These are phyloP conservation scores for Lytechinus pictus DNA, from an alignment of 35 echinoderm and acorn worm species.

Conservation along the genomic window DNA sequence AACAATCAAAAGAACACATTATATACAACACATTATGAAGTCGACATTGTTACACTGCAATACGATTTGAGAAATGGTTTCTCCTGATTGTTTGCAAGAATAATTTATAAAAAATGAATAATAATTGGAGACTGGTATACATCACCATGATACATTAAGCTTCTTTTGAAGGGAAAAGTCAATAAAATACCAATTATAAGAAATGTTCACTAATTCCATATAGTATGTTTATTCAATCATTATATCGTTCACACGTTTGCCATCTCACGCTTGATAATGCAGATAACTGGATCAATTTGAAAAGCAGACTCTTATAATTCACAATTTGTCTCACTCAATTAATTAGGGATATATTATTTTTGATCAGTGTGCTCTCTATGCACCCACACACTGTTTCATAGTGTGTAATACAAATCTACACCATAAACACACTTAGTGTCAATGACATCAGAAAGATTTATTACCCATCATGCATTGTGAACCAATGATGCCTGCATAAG, in stretches of 20 bases:
- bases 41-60: too few species aligned
- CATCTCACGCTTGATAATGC: not conserved
- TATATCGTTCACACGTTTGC: not conserved
- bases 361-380: not conserved
- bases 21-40: too few species aligned
- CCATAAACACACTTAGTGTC: not conserved
- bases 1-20: too few species aligned
- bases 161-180: too few species aligned
- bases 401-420: not conserved
- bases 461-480: too few species aligned
- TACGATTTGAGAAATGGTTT: too few species aligned
- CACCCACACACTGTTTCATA: not conserved
- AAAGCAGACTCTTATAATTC: not conserved
- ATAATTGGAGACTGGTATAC: too few species aligned
- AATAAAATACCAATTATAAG: not conserved
- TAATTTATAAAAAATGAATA: too few species aligned
- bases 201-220: not conserved
- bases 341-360: not conserved
- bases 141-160: too few species aligned
- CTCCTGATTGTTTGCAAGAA: too few species aligned
- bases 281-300: not conserved
- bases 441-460: not conserved
- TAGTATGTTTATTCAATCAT: not conserved
- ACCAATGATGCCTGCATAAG: too few species aligned
- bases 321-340: not conserved